Evolutionary conservation across 2,888 invertebrate genomes (phyloP).

Genomic region (Trichogramma evanescens): DNA sequence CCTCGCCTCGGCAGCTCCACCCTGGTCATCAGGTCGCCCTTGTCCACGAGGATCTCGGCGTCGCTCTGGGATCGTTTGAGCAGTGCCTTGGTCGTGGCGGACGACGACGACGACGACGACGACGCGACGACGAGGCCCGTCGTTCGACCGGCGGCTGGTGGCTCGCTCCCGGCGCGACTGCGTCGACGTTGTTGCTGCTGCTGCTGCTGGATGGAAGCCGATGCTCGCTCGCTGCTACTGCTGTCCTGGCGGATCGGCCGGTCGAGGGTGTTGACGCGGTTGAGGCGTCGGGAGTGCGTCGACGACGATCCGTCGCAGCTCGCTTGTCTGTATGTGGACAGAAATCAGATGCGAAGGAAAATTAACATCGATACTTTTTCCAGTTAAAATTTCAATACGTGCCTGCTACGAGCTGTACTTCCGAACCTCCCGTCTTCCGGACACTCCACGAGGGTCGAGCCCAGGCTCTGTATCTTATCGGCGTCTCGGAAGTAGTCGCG

Average conservation of each 20-base stretch:
- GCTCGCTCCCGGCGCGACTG: slow-evolving; percentile 43
- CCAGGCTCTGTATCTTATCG: slow-evolving; percentile 39
- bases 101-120: background rate
- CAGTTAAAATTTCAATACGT: too few species aligned
- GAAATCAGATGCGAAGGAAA: too few species aligned
- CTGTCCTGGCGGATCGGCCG: slow-evolving; percentile 31
- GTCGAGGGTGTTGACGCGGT: slow-evolving; percentile 35
- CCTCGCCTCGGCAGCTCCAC: slow-evolving; percentile 80
- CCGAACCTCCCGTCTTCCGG: slow-evolving; percentile 7
- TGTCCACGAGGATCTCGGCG: slow-evolving; percentile 49
- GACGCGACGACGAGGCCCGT: background rate
- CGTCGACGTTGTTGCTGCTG: slow-evolving; percentile 22
- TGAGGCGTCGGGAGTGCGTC: slow-evolving; percentile 5
- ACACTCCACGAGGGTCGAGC: slow-evolving; percentile 18
- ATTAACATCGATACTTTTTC: too few species aligned
- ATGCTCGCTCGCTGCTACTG: slow-evolving; percentile 32
- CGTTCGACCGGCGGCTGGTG: slow-evolving; percentile 29
- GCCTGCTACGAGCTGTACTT: background rate
- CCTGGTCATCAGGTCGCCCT: slow-evolving; percentile 76
- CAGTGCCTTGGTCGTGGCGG: slow-evolving; percentile 11
- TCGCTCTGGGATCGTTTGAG: slow-evolving; percentile 49
- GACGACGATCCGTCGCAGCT: background rate
- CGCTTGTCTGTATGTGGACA: background rate
- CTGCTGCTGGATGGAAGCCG: background rate
- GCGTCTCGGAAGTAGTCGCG: slow-evolving; percentile 36